A percentile compares a stretch with the other conserved stretches of the same genome.
Evolutionary conservation across 2,113 vertebrate species (phyloP).

Genomic region (Cyanoderma ruficeps): DNA sequence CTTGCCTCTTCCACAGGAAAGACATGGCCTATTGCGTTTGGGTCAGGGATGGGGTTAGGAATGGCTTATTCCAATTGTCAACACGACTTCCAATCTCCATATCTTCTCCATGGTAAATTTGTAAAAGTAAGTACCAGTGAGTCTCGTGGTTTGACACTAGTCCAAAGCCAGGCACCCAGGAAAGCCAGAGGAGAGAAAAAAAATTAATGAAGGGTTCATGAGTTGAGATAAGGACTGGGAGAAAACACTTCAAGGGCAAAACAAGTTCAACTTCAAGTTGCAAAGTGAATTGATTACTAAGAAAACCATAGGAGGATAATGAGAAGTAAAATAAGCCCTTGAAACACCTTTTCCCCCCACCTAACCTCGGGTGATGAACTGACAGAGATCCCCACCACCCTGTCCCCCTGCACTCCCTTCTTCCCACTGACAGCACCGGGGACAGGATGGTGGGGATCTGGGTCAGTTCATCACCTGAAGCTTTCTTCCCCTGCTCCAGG

Average conservation of each 20-base stretch:
- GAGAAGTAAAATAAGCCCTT: not conserved
- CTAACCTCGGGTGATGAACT: not conserved
- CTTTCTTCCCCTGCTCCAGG: not conserved
- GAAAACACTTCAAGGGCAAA: not conserved
- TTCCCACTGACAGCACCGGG: too few species aligned
- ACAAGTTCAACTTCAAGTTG: not conserved
- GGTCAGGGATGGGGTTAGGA: conserved; percentile 87
- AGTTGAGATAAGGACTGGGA: not conserved
- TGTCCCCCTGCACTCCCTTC: not conserved
- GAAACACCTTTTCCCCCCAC: not conserved
- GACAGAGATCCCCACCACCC: not conserved
- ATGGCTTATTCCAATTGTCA: conserved; percentile 94
- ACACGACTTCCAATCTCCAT: conserved; percentile 86
- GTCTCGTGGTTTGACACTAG: not conserved
- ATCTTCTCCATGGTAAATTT: conserved; percentile 85
- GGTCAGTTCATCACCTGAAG: not conserved
- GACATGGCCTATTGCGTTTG: conserved; percentile 86
- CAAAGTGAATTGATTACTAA: not conserved
- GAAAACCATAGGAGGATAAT: not conserved
- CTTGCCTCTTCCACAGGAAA: conserved; percentile 74
- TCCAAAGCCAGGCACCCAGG: not conserved
- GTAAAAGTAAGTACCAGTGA: conserved; percentile 80
- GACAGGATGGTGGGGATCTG: not conserved
- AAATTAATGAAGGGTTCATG: not conserved
- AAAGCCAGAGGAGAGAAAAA: not conserved